These are phyloP conservation scores for Melangyna quadrimaculata DNA, from an alignment of 2,888 invertebrate species.

Conservation along the genomic window DNA sequence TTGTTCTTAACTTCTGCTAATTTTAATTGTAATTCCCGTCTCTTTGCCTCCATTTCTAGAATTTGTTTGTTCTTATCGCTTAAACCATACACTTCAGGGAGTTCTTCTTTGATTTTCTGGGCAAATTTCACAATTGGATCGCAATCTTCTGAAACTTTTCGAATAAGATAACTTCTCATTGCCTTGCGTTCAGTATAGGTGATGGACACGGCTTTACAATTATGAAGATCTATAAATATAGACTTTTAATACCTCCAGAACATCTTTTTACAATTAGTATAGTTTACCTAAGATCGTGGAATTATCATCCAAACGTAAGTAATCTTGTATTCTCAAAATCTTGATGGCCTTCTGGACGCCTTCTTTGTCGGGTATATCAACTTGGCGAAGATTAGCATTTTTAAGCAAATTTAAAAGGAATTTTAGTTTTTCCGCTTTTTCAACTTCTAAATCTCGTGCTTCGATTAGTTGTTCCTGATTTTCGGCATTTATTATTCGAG, in stretches of 20 bases:
- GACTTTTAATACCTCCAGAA: neutral
- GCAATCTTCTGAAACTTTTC: conserved; percentile 72
- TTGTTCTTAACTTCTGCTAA: conserved; percentile 73
- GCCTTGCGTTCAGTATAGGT: conserved; percentile 78
- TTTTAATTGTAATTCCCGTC: conserved; percentile 73
- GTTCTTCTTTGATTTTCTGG: conserved; percentile 74
- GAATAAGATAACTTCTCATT: conserved; percentile 74
- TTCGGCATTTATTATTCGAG: conserved; percentile 74
- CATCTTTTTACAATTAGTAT: neutral
- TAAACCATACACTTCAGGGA: conserved; percentile 74
- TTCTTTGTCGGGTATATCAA: conserved; percentile 42
- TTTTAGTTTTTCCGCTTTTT: conserved; percentile 75
- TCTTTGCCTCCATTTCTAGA: conserved; percentile 75
- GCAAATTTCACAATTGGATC: conserved; percentile 74
- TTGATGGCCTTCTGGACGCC: conserved; percentile 73
- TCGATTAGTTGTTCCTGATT: conserved; percentile 74
- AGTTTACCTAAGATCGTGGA: conserved; percentile 73
- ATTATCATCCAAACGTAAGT: conserved; percentile 70
- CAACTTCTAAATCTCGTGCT: conserved; percentile 74
- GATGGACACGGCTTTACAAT: conserved; percentile 62
- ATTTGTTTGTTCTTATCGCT: conserved; percentile 67
- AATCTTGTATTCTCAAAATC: conserved; percentile 73
- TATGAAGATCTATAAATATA: conserved; percentile 52
- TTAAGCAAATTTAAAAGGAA: conserved; percentile 75
- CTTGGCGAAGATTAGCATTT: conserved; percentile 51